Evolutionary conservation across 2,113 vertebrate species (phyloP), one percentile per base, ranked within the genome.

Genomic region (Mellivora capensis): DNA sequence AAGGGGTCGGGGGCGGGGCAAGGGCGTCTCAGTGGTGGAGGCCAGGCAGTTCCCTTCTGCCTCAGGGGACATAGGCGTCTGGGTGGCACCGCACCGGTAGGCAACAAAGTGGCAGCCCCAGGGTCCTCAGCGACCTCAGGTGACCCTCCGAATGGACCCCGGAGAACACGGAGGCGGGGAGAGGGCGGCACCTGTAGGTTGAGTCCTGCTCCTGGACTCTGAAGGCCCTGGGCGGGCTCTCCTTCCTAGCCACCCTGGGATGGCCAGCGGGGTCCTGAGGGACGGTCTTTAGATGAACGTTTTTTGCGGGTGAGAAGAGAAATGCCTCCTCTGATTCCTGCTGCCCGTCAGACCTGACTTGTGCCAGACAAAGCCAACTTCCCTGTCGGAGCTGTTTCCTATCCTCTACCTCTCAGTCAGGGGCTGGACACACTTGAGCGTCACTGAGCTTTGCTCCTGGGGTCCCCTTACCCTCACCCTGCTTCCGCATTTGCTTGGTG

Each of bases 1-100:
- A 34, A 11, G 17, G 2, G 44, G 29, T 17, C 17, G 44, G 29
- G 42, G 44, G 7, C 29, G 31, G 29, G 29, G 76, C 44, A 5
- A 34, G 44, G 44, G 14, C 44, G 0, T 7, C 27, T 10, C 8
- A 1, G 44, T 17, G 27, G 42, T 14, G 0, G 42, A 31, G 44
- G 29, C 29, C 44, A 3, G 44, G 27, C 7, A 11, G 15, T 49
- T 29, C 74, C 42, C 27, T 77, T 49, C 17, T 39, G 20, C 9
- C 37, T 12, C 69, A 11, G 10, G 37, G 20, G 69, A 12, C 10
- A 1, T 6, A 79, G 44, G 76, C 17, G 27, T 17, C 76, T 1
- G 4, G 44, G 10, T 2, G 27, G 29, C 76, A 29, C 29, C 17
- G 15, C 44, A 34, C 7, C 4, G 15, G 44, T 79, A 49, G 44